Evolutionary conservation across 2,888 invertebrate species (phyloP), one percentile per base, ranked within the genome.

Genomic region (Belgica antarctica): DNA sequence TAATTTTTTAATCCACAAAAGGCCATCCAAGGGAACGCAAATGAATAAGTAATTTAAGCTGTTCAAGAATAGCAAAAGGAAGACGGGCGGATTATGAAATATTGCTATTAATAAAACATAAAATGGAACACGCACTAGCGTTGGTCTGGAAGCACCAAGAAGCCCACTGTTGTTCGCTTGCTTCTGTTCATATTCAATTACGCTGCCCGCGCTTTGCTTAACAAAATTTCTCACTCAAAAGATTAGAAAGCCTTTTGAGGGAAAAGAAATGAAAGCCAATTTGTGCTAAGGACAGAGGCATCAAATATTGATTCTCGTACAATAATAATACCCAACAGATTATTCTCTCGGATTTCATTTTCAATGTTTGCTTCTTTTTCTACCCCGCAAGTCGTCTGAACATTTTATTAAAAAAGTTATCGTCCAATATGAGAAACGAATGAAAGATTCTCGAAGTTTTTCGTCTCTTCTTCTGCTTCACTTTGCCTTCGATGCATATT

Each of bases 251-350:
- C n/a, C n/a, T 19, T 22, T 52, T 52, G 22, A 3, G 4, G 22
- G 22, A 52, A n/a, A 52, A 22, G n/a, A n/a, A n/a, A n/a, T n/a
- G n/a, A n/a, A 52, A 52, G 17, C 52, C 52, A 52, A 52, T 52
- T 52, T 52, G 41, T 41, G 41, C 41, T 41, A n/a, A 41, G 3
- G 7, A n/a, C 17, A 4, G 2, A 7, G 22, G 22, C 52, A 52
- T 52, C 22, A 52, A 52, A 52, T 22, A 52, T 52, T 52, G 52
- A 52, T 52, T 52, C 41, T 41, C 10, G 4, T 4, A 5, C n/a
- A 41, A 41, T 10, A n/a, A 4, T 4, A 15, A 41, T n/a, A 41
- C 41, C 41, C 2, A 2, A 5, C 12, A n/a, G n/a, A 41, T 31
- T 31, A 10, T 31, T 31, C 10, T 31, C 31, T 31, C 31, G 31